phyloP scores from a whole-genome alignment of 1,140 invertebrate genomes.

The Musca domestica region DNA sequence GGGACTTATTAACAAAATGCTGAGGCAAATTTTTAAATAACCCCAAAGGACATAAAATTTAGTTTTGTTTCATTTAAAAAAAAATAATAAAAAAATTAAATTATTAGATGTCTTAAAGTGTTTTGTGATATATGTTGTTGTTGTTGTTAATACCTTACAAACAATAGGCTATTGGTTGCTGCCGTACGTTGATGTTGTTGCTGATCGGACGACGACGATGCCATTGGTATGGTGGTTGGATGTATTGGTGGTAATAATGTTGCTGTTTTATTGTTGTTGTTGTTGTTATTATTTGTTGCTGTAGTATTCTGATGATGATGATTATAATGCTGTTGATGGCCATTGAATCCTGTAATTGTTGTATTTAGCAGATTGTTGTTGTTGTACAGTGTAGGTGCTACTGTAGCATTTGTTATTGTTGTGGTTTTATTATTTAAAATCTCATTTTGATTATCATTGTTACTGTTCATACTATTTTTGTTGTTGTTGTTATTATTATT shows the following conservation, averaged over 20 bases:
- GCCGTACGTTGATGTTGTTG: conserved; percentile 27
- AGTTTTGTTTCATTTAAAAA: too few relatives aligned
- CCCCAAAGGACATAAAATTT: too few relatives aligned
- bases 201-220: background rate
- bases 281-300: too few relatives aligned
- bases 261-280: conserved; percentile 1
- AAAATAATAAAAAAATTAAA: too few relatives aligned
- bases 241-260: too few relatives aligned
- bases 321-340: background rate
- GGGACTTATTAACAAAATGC: too few relatives aligned
- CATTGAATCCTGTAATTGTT: conserved; percentile 32
- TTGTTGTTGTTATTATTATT: conserved; percentile 21
- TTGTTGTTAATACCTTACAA: conserved; percentile 54
- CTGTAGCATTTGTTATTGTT: background rate
- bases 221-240: too few relatives aligned
- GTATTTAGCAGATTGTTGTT: conserved; percentile 21
- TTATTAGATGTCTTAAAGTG: too few relatives aligned
- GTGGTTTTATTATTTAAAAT: conserved; percentile 15
- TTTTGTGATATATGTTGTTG: too few relatives aligned
- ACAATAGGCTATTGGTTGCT: conserved; percentile 45
- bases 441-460: conserved; percentile 20
- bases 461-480: conserved; percentile 7
- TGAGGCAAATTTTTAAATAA: too few relatives aligned
- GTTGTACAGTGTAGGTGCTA: conserved; percentile 21
- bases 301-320: too few relatives aligned